These are phyloP conservation scores for Leptopilina drosophilae DNA, from an alignment of 2,888 invertebrate genomes.

Conservation along the genomic window DNA sequence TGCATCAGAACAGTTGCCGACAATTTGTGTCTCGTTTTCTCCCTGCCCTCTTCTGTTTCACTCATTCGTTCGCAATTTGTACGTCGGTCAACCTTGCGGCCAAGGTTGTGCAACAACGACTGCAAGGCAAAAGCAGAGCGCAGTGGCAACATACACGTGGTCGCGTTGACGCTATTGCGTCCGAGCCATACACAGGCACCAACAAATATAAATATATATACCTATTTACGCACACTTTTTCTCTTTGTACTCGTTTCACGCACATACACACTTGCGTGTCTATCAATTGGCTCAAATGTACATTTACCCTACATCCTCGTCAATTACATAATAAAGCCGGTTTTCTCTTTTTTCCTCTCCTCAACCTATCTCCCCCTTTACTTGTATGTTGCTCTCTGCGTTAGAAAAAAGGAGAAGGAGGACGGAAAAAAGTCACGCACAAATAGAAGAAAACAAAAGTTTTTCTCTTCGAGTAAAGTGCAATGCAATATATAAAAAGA, in stretches of 20 bases:
- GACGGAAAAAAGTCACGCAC: not conserved
- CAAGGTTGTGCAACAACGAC: slow-evolving; percentile 67
- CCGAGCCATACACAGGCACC: slow-evolving; percentile 16
- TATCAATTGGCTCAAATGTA: slow-evolving; percentile 75
- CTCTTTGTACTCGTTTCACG: slow-evolving; percentile 40
- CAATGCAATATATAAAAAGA: not conserved
- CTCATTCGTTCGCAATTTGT: slow-evolving; percentile 42
- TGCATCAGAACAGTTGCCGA: no score
- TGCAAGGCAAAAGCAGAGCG: slow-evolving; percentile 43
- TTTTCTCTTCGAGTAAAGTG: not conserved
- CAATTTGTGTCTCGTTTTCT: slow-evolving; percentile 13
- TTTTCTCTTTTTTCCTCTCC: slow-evolving; percentile 20
- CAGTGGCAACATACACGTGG: slow-evolving; percentile 58
- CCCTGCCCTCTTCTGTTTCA: slow-evolving; percentile 17
- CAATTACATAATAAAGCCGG: slow-evolving; percentile 71
- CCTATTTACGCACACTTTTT: slow-evolving; percentile 26
- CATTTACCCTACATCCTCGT: slow-evolving; percentile 74
- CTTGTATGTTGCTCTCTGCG: slow-evolving; percentile 18
- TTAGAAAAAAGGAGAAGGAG: not conserved
- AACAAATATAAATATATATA: no score
- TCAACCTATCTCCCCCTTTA: not conserved
- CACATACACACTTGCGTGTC: slow-evolving; percentile 49
- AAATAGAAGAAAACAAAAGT: slow-evolving; percentile 19
- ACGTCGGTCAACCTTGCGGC: slow-evolving; percentile 63
- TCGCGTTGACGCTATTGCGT: slow-evolving; percentile 46